phyloP scores from a whole-genome alignment of 2,113 vertebrate genomes.

The Hippocampus zosterae region DNA sequence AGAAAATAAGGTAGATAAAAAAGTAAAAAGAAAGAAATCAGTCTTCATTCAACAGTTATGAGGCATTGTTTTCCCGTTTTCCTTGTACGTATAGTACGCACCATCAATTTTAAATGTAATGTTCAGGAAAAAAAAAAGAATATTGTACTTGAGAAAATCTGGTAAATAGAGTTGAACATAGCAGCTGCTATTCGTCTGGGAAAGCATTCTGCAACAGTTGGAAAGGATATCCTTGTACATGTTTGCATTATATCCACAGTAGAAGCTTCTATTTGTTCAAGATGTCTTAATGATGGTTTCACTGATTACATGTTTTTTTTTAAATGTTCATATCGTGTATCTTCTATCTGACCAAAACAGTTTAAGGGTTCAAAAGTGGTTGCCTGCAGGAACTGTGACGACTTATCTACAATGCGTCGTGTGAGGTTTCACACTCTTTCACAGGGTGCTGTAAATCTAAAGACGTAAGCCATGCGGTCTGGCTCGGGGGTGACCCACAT shows the following conservation, averaged over 20 bases:
- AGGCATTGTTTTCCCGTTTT: no score
- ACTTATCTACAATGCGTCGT: constrained; percentile 28
- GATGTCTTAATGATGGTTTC: neutral
- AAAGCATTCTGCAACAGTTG: neutral
- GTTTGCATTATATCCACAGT: no score
- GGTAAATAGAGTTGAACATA: neutral
- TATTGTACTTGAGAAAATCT: no score
- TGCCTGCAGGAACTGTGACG: constrained; percentile 15
- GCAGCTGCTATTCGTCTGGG: neutral
- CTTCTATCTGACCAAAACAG: neutral
- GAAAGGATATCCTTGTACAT: neutral
- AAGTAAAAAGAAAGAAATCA: no score
- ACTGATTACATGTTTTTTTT: neutral
- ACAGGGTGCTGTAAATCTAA: constrained; percentile 32
- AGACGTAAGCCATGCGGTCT: constrained; percentile 26
- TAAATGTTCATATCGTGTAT: neutral
- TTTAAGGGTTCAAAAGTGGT: neutral
- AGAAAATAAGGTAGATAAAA: no score
- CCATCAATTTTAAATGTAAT: no score
- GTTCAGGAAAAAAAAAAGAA: no score
- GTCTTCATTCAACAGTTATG: no score
- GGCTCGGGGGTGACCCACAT: constrained; percentile 32
- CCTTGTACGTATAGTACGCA: no score
- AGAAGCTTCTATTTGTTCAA: neutral
- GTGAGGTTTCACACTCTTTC: constrained; percentile 37